These are phyloP conservation scores for Sinotaia quadrata DNA, from an alignment of 2,888 invertebrate species.

Conservation along the genomic window DNA sequence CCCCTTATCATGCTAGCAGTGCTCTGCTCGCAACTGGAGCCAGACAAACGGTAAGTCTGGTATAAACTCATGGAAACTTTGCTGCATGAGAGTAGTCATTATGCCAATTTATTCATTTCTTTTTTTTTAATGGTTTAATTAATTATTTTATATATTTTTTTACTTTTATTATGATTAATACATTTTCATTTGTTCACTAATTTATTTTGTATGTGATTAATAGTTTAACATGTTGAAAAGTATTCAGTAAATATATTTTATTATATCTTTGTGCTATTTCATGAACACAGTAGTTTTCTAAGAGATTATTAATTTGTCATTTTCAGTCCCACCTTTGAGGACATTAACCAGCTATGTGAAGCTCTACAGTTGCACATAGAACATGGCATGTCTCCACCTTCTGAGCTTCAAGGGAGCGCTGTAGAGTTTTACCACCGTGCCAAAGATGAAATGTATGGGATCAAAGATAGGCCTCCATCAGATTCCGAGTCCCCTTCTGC, in stretches of 20 bases:
- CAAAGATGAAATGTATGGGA: conserved; percentile 31
- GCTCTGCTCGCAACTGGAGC: conserved; percentile 90
- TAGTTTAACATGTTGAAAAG: too few relatives aligned
- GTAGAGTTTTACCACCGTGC: conserved; percentile 39
- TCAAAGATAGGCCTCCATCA: neutral
- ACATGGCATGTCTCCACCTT: conserved; percentile 55
- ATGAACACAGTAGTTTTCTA: too few relatives aligned
- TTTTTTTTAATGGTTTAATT: too few relatives aligned
- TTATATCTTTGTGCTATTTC: too few relatives aligned
- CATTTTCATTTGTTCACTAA: too few relatives aligned
- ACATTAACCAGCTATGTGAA: conserved; percentile 87
- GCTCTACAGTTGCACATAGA: conserved; percentile 58
- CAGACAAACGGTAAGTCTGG: conserved; percentile 83
- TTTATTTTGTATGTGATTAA: too few relatives aligned
- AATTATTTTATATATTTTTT: too few relatives aligned
- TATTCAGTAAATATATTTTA: too few relatives aligned
- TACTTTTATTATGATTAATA: too few relatives aligned
- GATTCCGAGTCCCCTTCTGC: neutral
- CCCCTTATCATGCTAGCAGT: conserved; percentile 91
- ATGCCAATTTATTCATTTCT: too few relatives aligned
- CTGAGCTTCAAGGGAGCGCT: conserved; percentile 57
- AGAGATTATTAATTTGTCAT: conserved; percentile 18
- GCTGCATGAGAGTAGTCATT: too few relatives aligned
- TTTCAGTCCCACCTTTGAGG: conserved; percentile 88
- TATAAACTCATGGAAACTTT: too few relatives aligned